These are phyloP conservation scores for Nothobranchius kuhntae DNA, from an alignment of 2,113 vertebrate genomes.

Conservation along the genomic window DNA sequence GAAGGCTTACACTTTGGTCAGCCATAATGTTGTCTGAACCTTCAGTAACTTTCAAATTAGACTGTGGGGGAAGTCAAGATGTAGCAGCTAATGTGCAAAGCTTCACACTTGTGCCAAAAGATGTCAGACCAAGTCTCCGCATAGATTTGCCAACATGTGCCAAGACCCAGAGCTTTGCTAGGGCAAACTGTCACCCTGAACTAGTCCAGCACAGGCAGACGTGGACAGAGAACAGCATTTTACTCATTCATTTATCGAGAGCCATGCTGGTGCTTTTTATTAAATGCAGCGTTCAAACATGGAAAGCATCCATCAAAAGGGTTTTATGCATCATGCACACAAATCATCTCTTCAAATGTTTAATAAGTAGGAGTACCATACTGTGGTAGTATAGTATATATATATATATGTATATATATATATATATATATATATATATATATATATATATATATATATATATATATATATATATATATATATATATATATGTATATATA, in stretches of 20 bases:
- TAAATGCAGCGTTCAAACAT: too few species aligned
- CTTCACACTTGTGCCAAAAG: constrained; percentile 48
- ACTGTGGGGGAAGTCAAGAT: constrained; percentile 35
- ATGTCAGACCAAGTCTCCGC: constrained; percentile 48
- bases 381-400: too few species aligned
- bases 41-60: constrained; percentile 32
- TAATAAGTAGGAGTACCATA: too few species aligned
- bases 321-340: constrained; percentile 11
- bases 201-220: constrained; percentile 55
- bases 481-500: too few species aligned
- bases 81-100: constrained; percentile 32
- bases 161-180: constrained; percentile 51
- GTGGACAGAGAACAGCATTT: constrained; percentile 32
- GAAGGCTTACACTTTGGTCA: constrained; percentile 46
- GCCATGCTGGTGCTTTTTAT: constrained; percentile 21
- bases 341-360: not conserved
- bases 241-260: constrained; percentile 29
- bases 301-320: constrained; percentile 1
- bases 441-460: too few species aligned
- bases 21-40: constrained; percentile 38
- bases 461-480: too few species aligned
- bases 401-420: too few species aligned
- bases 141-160: constrained; percentile 50
- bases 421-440: too few species aligned
- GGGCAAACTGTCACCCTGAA: constrained; percentile 56